A percentile compares a stretch with the other conserved stretches of the same genome.
Conservation (phyloP, 2,888 invertebrate species). For the Folsomia candida region DNA sequence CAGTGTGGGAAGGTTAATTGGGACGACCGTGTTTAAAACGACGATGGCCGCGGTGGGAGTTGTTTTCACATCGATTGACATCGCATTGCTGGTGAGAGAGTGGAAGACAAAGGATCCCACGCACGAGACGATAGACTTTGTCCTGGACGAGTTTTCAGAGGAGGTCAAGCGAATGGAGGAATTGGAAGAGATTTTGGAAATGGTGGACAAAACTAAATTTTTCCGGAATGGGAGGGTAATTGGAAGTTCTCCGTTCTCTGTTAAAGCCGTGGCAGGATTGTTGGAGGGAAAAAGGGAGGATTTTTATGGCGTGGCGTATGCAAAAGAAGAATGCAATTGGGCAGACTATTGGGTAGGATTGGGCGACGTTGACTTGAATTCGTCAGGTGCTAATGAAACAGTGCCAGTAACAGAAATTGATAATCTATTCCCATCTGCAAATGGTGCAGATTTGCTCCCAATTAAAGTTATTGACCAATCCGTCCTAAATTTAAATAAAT, state of each 20-base stretch:
- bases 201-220: not conserved
- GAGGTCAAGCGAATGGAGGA: not conserved
- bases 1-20: not conserved
- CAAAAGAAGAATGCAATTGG: not conserved
- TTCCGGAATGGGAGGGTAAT: not conserved
- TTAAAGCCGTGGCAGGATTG: not conserved
- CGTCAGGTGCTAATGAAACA: not conserved
- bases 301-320: not conserved
- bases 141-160: not conserved
- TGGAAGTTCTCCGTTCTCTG: constrained; percentile 1
- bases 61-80: constrained; percentile 9
- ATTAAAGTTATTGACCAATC: not conserved
- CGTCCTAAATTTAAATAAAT: not conserved
- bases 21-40: not conserved
- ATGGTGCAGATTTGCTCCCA: not conserved
- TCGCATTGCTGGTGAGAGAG: constrained; percentile 4
- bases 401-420: not conserved
- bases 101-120: constrained; percentile 7
- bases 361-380: not conserved
- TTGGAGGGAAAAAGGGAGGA: not conserved
- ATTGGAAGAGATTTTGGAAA: not conserved
- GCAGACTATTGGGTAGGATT: not conserved
- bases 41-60: constrained; percentile 10
- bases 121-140: not conserved
- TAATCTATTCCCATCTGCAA: not conserved